Evolutionary conservation across 2,888 invertebrate species (phyloP).

Genomic region (Trissoscelio sp.): DNA sequence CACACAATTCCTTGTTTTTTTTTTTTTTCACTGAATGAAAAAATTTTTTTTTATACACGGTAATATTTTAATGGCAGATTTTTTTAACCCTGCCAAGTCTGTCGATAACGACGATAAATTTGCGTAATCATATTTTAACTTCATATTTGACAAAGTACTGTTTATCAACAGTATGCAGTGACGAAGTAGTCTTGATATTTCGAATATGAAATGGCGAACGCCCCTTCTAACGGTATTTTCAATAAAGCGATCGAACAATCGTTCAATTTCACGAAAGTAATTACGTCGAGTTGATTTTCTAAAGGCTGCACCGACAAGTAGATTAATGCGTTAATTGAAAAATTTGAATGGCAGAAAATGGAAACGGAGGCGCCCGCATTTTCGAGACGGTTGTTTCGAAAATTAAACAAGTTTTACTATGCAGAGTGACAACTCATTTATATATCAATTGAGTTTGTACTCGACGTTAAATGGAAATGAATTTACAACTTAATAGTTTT

Average conservation of each 20-base stretch:
- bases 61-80: not conserved
- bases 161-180: constrained; percentile 48
- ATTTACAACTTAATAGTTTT: constrained; percentile 38
- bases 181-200: constrained; percentile 64
- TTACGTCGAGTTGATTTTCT: constrained; percentile 70
- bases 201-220: constrained; percentile 67
- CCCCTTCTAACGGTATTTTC: constrained; percentile 62
- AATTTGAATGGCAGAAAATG: constrained; percentile 69
- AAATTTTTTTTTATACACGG: no score
- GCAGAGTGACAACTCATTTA: constrained; percentile 65
- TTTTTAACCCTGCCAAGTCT: not conserved
- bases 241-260: constrained; percentile 68
- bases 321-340: constrained; percentile 71
- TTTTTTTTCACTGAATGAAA: no score
- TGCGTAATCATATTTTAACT: constrained; percentile 25
- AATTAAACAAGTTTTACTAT: constrained; percentile 66
- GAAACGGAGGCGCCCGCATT: constrained; percentile 60
- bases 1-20: no score
- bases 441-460: constrained; percentile 54
- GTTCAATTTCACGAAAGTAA: constrained; percentile 71
- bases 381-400: constrained; percentile 65
- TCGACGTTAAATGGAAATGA: constrained; percentile 43
- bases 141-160: constrained; percentile 33
- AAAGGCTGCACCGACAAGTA: constrained; percentile 68
- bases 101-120: constrained; percentile 7